phyloP scores from a whole-genome alignment of 2,888 invertebrate genomes.

The Chirona hameri region DNA sequence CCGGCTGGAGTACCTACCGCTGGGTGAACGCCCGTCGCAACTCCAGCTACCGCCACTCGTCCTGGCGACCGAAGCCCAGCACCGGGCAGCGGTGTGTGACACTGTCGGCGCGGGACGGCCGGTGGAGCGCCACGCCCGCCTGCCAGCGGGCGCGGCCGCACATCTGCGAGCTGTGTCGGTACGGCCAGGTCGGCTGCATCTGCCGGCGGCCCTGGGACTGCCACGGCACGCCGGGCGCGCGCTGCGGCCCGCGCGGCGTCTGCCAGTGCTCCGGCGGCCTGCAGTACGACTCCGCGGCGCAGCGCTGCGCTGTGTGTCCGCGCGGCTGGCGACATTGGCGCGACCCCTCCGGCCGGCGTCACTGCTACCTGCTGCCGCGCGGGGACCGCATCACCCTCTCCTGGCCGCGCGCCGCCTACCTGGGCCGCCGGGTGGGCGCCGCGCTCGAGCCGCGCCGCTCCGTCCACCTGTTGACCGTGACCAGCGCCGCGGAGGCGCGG shows the following conservation, averaged over 20 bases:
- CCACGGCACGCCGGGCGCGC: conserved; percentile 1
- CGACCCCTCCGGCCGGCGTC: background rate
- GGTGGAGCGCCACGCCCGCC: background rate
- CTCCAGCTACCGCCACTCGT: background rate
- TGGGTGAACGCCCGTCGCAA: background rate
- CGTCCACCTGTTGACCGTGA: conserved; percentile 1
- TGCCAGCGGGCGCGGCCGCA: background rate
- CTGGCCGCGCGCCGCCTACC: background rate
- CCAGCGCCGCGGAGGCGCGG: background rate
- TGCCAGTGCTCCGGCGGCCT: background rate
- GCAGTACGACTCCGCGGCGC: background rate
- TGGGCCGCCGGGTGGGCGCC: background rate
- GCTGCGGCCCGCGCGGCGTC: background rate
- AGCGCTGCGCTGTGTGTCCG: background rate
- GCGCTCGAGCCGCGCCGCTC: background rate
- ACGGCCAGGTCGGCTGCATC: conserved; percentile 1
- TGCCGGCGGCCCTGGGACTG: background rate
- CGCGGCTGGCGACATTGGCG: background rate
- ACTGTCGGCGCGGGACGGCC: background rate
- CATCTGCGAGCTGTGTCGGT: conserved; percentile 7
- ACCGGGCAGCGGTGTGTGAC: background rate
- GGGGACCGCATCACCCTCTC: background rate
- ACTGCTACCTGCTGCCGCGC: conserved; percentile 9
- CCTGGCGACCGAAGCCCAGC: background rate
- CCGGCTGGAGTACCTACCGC: background rate